Evolutionary conservation across 2,888 invertebrate species (phyloP).

Genomic region (Osedax fenrisi): DNA sequence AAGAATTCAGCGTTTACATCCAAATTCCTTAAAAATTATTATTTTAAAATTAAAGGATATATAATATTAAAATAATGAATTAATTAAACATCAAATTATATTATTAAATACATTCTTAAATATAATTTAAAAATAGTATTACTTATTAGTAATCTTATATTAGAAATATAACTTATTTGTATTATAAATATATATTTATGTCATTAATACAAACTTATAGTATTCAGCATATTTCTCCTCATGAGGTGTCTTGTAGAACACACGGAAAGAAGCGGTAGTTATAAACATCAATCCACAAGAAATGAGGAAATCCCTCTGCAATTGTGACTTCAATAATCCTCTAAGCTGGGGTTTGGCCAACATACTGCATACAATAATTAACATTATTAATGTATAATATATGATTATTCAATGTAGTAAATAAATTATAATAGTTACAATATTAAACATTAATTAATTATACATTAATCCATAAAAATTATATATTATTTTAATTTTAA

Average conservation of each 20-base stretch:
- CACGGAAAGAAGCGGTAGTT: background rate
- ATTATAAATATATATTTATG: background rate
- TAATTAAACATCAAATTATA: too few relatives aligned
- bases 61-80: too few relatives aligned
- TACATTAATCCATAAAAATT: too few relatives aligned
- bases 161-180: background rate
- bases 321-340: slow-evolving; percentile 17
- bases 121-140: background rate
- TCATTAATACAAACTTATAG: slow-evolving; percentile 14
- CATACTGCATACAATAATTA: slow-evolving; percentile 6
- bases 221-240: slow-evolving; percentile 11
- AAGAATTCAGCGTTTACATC: slow-evolving; percentile 13
- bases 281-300: background rate
- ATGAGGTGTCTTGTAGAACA: background rate
- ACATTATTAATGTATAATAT: too few relatives aligned
- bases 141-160: background rate
- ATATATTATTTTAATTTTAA: too few relatives aligned
- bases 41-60: background rate
- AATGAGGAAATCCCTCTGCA: slow-evolving; percentile 3
- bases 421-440: too few relatives aligned
- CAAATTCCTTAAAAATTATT: slow-evolving; percentile 13
- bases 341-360: slow-evolving; percentile 14
- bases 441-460: too few relatives aligned
- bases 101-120: too few relatives aligned
- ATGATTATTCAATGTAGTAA: too few relatives aligned